Evolutionary conservation across 2,797 vertebrate genomes (phyloP), one percentile per base, ranked within the genome.

Genomic region (Acanthornis magna): DNA sequence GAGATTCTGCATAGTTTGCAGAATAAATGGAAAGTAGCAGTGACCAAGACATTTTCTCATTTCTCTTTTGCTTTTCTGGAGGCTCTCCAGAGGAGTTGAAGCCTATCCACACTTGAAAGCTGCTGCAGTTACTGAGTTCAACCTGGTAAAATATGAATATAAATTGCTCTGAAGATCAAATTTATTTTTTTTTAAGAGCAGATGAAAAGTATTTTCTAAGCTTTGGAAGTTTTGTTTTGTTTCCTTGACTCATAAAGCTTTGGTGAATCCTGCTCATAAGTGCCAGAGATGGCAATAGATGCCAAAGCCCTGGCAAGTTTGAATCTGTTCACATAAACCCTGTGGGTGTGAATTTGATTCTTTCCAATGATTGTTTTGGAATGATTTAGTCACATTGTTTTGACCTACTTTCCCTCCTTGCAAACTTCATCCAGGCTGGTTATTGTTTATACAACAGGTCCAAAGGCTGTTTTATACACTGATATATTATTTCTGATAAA

Each of bases 261-360:
- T 86, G 66, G 89, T 90, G 89, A 94, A 88, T 91, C 76, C 60
- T 93, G n/a, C 43, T 85, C 1, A 2, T 48, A 86, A 88, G 57
- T 77, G 63, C 42, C 45, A 86, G 77, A 86, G 58, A 79, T 3
- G 2, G 20, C 1, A 2, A 55, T 16, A 71, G 70, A 48, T 74
- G 76, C 82, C 92, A 95, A 96, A 94, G 32, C 34, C 26, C 73
- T 96, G 89, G 93, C 94, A 96, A 89, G 95, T 96, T 90, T 90
- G 70, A 90, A 93, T 93, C 40, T 88, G 93, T 79, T 86, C 92
- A 54, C 70, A 79, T 86, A 93, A 96, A 78, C 7, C 48, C 45
- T 2, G 29, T 93, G 95, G 94, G 88, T 91, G 85, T 91, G 85
- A 95, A 95, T 86, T 96, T 86, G 66, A 86, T 92, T 90, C 70